phyloP scores from a whole-genome alignment of 2,113 vertebrate genomes.

The Urocitellus parryii region DNA sequence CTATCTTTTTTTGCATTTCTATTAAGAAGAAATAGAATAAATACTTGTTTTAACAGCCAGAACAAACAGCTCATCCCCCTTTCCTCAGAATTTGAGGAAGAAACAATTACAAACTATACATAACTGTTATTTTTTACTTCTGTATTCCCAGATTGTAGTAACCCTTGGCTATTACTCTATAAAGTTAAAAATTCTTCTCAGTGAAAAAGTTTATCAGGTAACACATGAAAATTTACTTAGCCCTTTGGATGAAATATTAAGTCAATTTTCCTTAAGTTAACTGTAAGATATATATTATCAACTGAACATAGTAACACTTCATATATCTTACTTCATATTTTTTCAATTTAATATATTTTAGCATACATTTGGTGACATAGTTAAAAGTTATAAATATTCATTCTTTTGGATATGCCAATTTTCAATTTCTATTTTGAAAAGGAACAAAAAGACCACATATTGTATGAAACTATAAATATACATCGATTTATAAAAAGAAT shows the following conservation, averaged over 20 bases:
- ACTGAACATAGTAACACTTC: constrained; percentile 14
- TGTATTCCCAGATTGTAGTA: background rate
- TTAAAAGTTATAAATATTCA: background rate
- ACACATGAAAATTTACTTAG: background rate
- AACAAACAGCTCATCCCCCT: background rate
- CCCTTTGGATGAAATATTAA: constrained; percentile 58
- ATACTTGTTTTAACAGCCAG: background rate
- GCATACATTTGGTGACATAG: background rate
- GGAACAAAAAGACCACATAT: background rate
- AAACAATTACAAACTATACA: background rate
- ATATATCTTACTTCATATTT: background rate
- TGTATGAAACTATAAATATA: constrained; percentile 16
- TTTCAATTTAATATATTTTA: constrained; percentile 38
- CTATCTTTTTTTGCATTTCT: background rate
- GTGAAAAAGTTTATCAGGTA: constrained; percentile 38
- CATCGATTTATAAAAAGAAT: background rate
- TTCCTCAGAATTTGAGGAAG: constrained; percentile 28
- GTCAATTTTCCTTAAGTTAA: constrained; percentile 37
- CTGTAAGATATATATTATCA: background rate
- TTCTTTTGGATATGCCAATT: background rate
- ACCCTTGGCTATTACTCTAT: background rate
- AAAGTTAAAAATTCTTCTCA: constrained; percentile 38
- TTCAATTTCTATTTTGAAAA: constrained; percentile 31
- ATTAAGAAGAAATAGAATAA: background rate
- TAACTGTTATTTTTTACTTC: background rate